A percentile compares a stretch with the other conserved stretches of the same genome.
phyloP scores from a whole-genome alignment of 2,113 vertebrate species.

The Setophaga petechia region DNA sequence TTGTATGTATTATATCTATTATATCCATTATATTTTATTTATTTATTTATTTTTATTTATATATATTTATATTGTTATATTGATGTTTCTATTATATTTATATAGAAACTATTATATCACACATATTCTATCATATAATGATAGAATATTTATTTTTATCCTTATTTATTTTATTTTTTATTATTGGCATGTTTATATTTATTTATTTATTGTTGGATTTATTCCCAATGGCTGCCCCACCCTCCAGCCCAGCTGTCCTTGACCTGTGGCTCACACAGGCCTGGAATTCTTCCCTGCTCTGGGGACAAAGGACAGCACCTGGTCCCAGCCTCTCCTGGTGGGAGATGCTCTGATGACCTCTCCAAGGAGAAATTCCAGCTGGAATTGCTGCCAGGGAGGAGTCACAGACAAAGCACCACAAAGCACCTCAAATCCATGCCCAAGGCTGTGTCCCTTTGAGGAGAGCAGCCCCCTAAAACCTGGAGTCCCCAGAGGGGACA shows the following conservation, averaged over 20 bases:
- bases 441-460: background rate
- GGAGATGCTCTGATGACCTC: background rate
- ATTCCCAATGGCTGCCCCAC: background rate
- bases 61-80: too few species aligned
- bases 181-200: background rate
- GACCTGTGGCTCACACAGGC: background rate
- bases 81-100: too few species aligned
- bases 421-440: background rate
- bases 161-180: background rate
- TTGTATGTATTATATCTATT: background rate
- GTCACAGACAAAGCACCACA: background rate
- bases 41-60: too few species aligned
- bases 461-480: rapidly evolving
- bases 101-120: background rate
- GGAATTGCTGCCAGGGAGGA: background rate
- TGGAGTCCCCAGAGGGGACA: background rate
- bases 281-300: rapidly evolving
- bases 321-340: background rate
- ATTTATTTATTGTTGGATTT: background rate
- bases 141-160: background rate
- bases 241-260: background rate
- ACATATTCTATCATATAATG: background rate
- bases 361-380: background rate
- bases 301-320: background rate
- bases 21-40: too few species aligned